Base-by-base conservation (phyloP, 2,888 invertebrate genomes). In the Erannis defoliaria region DNA sequence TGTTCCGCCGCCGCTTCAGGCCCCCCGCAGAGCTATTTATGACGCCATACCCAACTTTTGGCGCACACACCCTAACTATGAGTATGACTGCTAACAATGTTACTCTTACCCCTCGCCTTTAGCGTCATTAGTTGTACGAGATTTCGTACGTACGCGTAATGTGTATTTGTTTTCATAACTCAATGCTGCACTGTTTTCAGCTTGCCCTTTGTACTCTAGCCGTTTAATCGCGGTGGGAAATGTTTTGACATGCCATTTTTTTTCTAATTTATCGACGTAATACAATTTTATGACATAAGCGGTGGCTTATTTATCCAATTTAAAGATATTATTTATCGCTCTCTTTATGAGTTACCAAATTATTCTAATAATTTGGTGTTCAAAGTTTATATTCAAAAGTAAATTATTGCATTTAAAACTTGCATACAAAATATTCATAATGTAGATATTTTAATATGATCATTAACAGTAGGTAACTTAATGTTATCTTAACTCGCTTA, bases 51-150 rank as follows among this genome's bases (percentile, higher is more conserved):
- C 85, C 82, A 88, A 90, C 80, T 90, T 91, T 90, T 89, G 90
- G 90, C 90, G 85, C 88, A 84, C 85, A 88, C 86, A 87, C 83
- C 84, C 81, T 74, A 89, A 90, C 90, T 90, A 90, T 89, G 85
- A 89, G 89, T 90, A 90, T 89, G 86, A 84, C 88, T 89, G 88
- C 84, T 88, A 86, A 90, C 90, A 90, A 79, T 89, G 89, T 90
- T 85, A 86, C 86, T 85, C 80, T 83, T 88, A 89, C 90, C 90
- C 90, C 87, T 90, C 89, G 87, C 89, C 86, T 88, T 87, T 86
- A 87, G 84, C 85, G 84, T 90, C 91, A 92, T 92, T 92, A 92
- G 90, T 85, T 88, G 86, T 84, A 87, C 88, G 86, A 90, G 89
- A 90, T 90, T 88, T 89, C 78, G 82, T 88, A 86, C 82, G 82